Evolutionary conservation across 1,140 invertebrate species (phyloP), one percentile per base, ranked within the genome.

Genomic region (Melipona quadrifasciata): DNA sequence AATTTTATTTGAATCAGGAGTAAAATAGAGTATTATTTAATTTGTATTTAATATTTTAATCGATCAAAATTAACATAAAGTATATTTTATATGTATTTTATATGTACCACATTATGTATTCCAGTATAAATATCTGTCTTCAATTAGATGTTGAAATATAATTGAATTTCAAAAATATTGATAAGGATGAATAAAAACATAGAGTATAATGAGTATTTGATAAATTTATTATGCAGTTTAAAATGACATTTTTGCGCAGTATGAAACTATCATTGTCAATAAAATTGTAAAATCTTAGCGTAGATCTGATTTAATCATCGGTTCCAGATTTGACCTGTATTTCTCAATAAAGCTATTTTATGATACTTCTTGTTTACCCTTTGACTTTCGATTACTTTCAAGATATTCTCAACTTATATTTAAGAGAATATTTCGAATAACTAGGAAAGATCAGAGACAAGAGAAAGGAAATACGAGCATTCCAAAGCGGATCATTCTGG

Each of bases 381-480:
- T n/a, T 61, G 11, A 24, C 12, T 31, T 31, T 19, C 31, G 31
- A 65, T 65, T 65, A n/a, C 6, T 16, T 6, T 64, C 12, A 64
- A 31, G 31, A 1, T 65, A 10, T 34, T 47, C 10, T 3, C 19
- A 67, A 31, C 10, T 34, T 67, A 34, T 34, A 34, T 12, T 47
- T n/a, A n/a, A 71, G 12, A 24, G 5, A n/a, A 71, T 39, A 39
- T 39, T 31, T 58, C 14, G 8, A 17, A 27, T 27, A 67, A 24
- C 24, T 0, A 34, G 21, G 19, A 11, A 53, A 65, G 21, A 27
- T 21, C 19, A 27, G 14, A 68, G 0, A 77, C 2, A 27, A 24
- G 31, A 51, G 16, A 77, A 68, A 55, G 53, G 73, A 82, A 77
- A 77, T 68, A 12, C 14, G 51, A 77, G 19, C 57, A 79, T 72